phyloP scores from a whole-genome alignment of 2,113 vertebrate genomes.

The Austrofundulus limnaeus region DNA sequence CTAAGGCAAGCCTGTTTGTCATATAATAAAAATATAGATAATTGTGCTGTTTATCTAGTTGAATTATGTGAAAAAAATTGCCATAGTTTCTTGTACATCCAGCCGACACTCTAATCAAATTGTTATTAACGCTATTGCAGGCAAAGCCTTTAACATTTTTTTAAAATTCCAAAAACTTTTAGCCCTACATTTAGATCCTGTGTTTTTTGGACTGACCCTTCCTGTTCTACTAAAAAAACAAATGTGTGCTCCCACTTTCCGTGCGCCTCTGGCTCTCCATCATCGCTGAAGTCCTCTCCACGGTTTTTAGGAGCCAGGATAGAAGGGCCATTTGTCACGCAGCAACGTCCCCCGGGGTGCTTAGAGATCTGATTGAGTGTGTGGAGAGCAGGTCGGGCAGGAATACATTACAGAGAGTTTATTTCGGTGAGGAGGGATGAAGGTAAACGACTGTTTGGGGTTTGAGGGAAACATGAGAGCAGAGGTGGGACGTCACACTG shows the following conservation, averaged over 20 bases:
- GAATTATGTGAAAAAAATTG: too few species aligned
- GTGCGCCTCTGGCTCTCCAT: constrained; percentile 10
- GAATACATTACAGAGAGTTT: constrained; percentile 21
- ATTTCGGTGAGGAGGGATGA: constrained; percentile 20
- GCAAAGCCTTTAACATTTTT: too few species aligned
- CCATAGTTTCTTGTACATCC: too few species aligned
- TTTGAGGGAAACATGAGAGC: background rate
- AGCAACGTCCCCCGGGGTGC: constrained; percentile 21
- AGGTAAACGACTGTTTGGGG: background rate
- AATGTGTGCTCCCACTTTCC: background rate
- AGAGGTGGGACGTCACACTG: background rate
- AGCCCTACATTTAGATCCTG: background rate
- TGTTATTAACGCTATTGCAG: too few species aligned
- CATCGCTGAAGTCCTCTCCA: constrained; percentile 25
- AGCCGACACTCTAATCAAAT: too few species aligned
- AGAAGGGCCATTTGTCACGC: constrained; percentile 42
- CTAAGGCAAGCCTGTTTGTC: too few species aligned
- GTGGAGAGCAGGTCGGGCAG: background rate
- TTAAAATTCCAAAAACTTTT: background rate
- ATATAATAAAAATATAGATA: too few species aligned
- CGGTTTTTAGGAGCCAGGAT: constrained; percentile 9
- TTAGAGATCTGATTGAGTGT: constrained; percentile 35
- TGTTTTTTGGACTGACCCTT: too few species aligned
- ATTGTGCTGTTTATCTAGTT: too few species aligned
- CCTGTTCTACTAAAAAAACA: too few species aligned